A percentile compares a stretch with the other conserved stretches of the same genome.
Conservation (phyloP, 2,113 vertebrate species). For the Ovis canadensis region DNA sequence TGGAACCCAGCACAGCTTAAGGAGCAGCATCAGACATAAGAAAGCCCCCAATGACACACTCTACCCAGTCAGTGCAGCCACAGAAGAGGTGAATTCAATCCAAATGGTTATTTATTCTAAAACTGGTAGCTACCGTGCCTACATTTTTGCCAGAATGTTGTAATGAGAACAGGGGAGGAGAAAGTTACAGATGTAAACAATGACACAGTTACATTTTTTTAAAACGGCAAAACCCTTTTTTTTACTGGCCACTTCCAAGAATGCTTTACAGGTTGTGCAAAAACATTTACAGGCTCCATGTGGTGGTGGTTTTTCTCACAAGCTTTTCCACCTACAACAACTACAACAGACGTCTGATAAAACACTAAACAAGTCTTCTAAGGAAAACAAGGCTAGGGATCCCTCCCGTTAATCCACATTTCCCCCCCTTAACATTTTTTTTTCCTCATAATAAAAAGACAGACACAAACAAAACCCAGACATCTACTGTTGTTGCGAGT, state of each 20-base stretch:
- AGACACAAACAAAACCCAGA: conserved; percentile 65
- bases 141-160: conserved; percentile 66
- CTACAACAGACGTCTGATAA: conserved; percentile 68
- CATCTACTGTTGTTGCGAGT: conserved; percentile 50
- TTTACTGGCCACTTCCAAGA: conserved; percentile 78
- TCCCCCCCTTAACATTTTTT: not conserved
- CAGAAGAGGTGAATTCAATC: conserved; percentile 63
- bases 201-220: conserved; percentile 75
- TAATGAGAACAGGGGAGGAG: conserved; percentile 54
- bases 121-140: conserved; percentile 71
- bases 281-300: conserved; percentile 71
- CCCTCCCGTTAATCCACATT: not conserved
- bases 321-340: conserved; percentile 68
- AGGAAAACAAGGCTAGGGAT: conserved; percentile 39
- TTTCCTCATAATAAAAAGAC: conserved; percentile 49
- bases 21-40: not conserved
- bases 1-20: not conserved
- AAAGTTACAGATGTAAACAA: conserved; percentile 78
- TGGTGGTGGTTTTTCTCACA: conserved; percentile 61
- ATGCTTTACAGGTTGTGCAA: conserved; percentile 75
- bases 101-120: conserved; percentile 77
- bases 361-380: conserved; percentile 69
- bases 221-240: conserved; percentile 70
- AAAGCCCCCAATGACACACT: not conserved
- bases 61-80: conserved; percentile 57